A percentile compares a stretch with the other conserved stretches of the same genome.
These are phyloP conservation scores for Myotis planiceps DNA, from an alignment of 2,797 vertebrate genomes.

Conservation along the genomic window DNA sequence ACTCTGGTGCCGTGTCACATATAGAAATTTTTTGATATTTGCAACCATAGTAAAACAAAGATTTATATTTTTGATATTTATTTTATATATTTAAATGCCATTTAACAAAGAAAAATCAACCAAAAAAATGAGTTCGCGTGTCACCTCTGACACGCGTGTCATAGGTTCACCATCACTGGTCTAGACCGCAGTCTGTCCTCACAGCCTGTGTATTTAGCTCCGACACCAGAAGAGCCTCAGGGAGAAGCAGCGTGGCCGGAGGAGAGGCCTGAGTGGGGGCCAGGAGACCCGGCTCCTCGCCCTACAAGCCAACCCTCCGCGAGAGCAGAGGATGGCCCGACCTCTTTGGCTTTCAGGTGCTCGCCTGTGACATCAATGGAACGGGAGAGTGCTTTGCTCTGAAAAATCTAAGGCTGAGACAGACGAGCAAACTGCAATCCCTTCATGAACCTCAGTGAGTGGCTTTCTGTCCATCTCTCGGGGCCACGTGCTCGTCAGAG, in stretches of 20 bases:
- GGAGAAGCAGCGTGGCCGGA: too few species aligned
- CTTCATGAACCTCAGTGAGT: rapidly evolving
- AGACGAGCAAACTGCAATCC: neutral
- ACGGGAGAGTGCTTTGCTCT: neutral
- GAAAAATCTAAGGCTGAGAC: neutral
- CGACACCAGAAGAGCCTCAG: neutral
- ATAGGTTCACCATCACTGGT: too few species aligned
- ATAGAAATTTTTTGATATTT: too few species aligned
- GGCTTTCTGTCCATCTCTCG: neutral
- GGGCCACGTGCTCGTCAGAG: neutral
- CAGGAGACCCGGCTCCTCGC: neutral
- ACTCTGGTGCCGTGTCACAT: too few species aligned
- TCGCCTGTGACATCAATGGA: neutral
- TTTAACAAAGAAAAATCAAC: too few species aligned
- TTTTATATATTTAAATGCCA: too few species aligned
- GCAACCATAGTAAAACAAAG: too few species aligned
- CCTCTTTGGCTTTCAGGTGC: neutral
- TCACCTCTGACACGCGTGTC: too few species aligned
- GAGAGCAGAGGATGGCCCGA: neutral
- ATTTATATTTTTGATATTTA: too few species aligned
- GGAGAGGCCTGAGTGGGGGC: neutral
- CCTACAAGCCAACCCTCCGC: neutral
- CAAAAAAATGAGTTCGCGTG: too few species aligned
- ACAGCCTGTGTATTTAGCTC: neutral
- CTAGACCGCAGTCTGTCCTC: too few species aligned